Conservation (phyloP, 1,140 invertebrate species). For the Lanistes nyassanus region DNA sequence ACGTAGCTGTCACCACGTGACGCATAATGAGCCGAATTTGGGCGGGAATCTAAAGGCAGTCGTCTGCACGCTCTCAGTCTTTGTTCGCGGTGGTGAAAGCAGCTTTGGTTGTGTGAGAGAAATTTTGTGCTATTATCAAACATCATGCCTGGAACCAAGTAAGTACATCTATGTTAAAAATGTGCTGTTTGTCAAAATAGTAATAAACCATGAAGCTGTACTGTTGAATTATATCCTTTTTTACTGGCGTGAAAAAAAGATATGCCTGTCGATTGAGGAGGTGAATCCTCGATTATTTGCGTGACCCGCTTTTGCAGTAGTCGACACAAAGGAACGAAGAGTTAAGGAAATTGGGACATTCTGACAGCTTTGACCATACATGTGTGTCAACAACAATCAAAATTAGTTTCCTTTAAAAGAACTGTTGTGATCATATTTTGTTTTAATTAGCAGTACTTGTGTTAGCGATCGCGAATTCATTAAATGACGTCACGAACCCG, state of each 20-base stretch:
- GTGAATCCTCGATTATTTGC: no score
- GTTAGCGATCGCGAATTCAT: no score
- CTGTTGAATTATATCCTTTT: no score
- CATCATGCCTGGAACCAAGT: conserved; percentile 43
- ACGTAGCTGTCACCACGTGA: conserved; percentile 14
- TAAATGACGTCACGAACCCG: no score
- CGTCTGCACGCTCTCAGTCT: conserved; percentile 29
- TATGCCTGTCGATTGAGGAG: no score
- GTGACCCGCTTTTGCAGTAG: not conserved
- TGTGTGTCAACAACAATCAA: no score
- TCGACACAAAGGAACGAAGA: not conserved
- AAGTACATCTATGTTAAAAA: conserved; percentile 8
- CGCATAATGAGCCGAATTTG: conserved; percentile 27
- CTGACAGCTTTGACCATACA: no score
- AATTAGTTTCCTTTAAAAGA: no score
- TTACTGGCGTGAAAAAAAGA: no score
- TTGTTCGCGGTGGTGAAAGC: not conserved
- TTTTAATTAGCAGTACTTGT: no score
- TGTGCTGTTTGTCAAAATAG: not conserved
- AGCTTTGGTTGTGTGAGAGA: conserved; percentile 9
- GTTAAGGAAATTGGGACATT: not conserved
- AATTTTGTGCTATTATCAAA: conserved; percentile 14
- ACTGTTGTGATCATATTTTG: no score
- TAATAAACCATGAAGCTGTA: no score
- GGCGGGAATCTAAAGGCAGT: conserved; percentile 35